These are phyloP conservation scores for Gadopsis marmoratus DNA, from an alignment of 2,797 vertebrate species.

Conservation along the genomic window DNA sequence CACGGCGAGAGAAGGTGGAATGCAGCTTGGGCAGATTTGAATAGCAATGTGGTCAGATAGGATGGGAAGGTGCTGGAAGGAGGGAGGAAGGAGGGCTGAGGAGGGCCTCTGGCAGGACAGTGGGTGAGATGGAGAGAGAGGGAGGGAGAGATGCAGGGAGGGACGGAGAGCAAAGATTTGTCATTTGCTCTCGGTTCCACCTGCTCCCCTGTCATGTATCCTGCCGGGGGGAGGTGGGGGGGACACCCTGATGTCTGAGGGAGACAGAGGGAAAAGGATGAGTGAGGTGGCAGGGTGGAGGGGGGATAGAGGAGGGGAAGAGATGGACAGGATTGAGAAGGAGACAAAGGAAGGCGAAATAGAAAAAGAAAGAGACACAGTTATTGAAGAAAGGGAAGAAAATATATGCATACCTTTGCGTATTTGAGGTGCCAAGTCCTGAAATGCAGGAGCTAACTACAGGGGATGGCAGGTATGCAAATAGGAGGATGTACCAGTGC, in stretches of 20 bases:
- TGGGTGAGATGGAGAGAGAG: constrained; percentile 56
- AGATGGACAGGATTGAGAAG: constrained; percentile 60
- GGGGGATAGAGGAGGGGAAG: constrained; percentile 37
- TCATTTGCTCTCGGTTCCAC: constrained; percentile 84
- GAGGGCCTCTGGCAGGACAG: constrained; percentile 70
- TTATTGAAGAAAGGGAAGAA: constrained; percentile 46
- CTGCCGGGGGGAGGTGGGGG: constrained; percentile 61
- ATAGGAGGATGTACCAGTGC: constrained; percentile 81
- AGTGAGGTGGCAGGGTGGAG: constrained; percentile 49
- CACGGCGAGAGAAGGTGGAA: constrained; percentile 58
- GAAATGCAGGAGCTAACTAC: constrained; percentile 79
- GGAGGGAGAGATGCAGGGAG: constrained; percentile 40
- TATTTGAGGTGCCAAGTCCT: constrained; percentile 72
- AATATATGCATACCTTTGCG: constrained; percentile 75
- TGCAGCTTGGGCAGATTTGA: constrained; percentile 77
- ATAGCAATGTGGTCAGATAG: constrained; percentile 82
- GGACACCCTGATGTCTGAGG: constrained; percentile 72
- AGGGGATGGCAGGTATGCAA: constrained; percentile 87
- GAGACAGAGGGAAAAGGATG: constrained; percentile 63
- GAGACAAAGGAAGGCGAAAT: constrained; percentile 54
- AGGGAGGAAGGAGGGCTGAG: constrained; percentile 61
- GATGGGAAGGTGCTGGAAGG: constrained; percentile 64
- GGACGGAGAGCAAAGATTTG: constrained; percentile 75
- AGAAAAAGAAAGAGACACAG: constrained; percentile 45
- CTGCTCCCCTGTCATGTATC: constrained; percentile 83